Percentiles rank a stretch among this genome's conserved stretches.
phyloP scores from a whole-genome alignment of 1,140 invertebrate species.

The Batillaria attramentaria region DNA sequence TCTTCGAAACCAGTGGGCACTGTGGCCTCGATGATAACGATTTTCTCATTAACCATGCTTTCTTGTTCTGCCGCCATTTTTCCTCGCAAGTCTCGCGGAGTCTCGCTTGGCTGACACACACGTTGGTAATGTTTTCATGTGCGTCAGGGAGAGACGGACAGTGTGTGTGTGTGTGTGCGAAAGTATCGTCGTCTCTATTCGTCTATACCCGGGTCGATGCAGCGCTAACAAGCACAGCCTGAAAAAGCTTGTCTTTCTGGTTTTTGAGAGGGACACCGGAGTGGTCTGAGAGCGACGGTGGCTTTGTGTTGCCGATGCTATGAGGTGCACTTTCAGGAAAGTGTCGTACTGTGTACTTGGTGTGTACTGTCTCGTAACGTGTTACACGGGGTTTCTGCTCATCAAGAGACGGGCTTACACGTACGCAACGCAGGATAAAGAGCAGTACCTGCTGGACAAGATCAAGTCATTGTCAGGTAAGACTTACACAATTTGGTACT shows the following conservation, averaged over 20 bases:
- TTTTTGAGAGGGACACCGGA: constrained; percentile 3
- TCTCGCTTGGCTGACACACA: not conserved
- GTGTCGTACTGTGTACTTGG: constrained; percentile 60
- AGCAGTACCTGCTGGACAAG: constrained; percentile 40
- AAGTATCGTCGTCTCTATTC: too few species aligned
- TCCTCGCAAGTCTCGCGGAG: not conserved
- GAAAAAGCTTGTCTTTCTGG: not conserved
- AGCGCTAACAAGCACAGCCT: not conserved
- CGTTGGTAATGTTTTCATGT: constrained; percentile 1
- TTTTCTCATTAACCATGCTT: not conserved
- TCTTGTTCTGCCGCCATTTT: not conserved
- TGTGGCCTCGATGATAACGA: constrained; percentile 70
- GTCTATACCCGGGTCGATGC: too few species aligned
- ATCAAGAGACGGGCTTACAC: constrained; percentile 50
- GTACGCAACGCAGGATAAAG: constrained; percentile 40
- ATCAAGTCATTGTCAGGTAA: constrained; percentile 55
- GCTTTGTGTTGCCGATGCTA: constrained; percentile 12
- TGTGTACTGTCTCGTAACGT: constrained; percentile 66
- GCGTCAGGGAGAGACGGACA: not conserved
- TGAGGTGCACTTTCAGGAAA: constrained; percentile 58
- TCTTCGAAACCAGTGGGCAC: constrained; percentile 76
- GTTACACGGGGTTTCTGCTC: constrained; percentile 68
- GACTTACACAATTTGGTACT: not conserved
- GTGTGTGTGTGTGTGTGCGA: not conserved
- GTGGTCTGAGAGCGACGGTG: constrained; percentile 4